These are phyloP conservation scores for Vombatus ursinus DNA, from an alignment of 2,113 vertebrate genomes.

Conservation along the genomic window DNA sequence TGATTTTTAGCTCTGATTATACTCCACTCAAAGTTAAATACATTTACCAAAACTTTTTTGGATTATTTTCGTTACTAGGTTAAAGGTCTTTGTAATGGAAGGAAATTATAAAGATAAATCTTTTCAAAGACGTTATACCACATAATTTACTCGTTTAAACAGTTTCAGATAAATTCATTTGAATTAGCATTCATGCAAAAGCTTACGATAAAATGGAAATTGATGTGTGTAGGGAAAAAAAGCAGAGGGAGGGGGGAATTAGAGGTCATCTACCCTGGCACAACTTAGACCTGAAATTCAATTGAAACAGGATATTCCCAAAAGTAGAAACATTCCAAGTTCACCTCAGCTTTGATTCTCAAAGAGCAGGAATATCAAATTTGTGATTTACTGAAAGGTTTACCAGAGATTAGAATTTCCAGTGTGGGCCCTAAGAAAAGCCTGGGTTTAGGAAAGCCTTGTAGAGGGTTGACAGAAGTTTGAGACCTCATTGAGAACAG, in stretches of 20 bases:
- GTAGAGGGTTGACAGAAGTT: background rate
- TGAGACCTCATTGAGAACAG: background rate
- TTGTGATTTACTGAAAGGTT: background rate
- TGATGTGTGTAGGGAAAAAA: background rate
- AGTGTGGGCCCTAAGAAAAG: background rate
- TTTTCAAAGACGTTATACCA: constrained; percentile 1
- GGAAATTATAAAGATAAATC: constrained; percentile 12
- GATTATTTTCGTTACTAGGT: background rate
- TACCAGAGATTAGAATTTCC: background rate
- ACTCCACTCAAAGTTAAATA: constrained; percentile 22
- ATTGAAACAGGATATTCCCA: background rate
- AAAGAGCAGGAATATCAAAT: background rate
- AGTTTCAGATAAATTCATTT: constrained; percentile 47
- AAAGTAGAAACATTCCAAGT: background rate
- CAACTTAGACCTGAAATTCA: background rate
- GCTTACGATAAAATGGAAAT: constrained; percentile 34
- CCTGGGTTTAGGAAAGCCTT: background rate
- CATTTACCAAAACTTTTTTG: background rate
- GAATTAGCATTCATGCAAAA: constrained; percentile 11
- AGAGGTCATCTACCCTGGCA: background rate
- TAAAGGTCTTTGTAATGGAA: constrained; percentile 11
- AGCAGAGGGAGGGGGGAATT: background rate
- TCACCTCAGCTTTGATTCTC: background rate
- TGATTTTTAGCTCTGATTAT: background rate
- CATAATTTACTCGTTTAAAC: background rate